Evolutionary conservation across 2,113 vertebrate species (phyloP).

Genomic region (Rhegmatorhina hoffmannsi): DNA sequence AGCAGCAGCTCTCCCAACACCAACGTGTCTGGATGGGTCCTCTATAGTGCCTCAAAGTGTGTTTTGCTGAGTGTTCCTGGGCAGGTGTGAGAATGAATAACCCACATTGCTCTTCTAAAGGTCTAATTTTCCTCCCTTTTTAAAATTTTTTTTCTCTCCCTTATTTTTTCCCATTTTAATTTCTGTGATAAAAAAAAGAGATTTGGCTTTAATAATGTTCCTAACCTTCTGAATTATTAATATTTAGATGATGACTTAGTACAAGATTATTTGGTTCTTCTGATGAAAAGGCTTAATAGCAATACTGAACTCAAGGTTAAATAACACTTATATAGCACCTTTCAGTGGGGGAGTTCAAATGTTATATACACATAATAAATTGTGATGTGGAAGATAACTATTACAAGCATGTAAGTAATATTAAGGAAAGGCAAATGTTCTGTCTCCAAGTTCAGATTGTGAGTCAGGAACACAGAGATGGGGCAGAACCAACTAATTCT

Average conservation of each 20-base stretch:
- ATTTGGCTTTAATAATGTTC: neutral
- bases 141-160: no score
- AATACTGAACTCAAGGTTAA: slow-evolving; percentile 51
- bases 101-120: neutral
- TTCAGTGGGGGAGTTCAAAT: neutral
- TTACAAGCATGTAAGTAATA: neutral
- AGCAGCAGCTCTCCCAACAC: neutral
- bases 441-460: rapidly evolving
- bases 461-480: neutral
- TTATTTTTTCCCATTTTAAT: neutral
- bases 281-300: neutral
- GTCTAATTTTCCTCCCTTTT: neutral
- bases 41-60: neutral
- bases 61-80: neutral
- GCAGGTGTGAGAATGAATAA: neutral
- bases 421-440: neutral
- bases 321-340: neutral
- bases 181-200: neutral
- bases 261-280: neutral
- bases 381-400: neutral
- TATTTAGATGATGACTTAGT: slow-evolving; percentile 19
- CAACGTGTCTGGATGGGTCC: neutral
- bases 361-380: neutral
- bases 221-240: slow-evolving; percentile 37
- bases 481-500: neutral